Evolutionary conservation across 1,140 invertebrate species (phyloP).

Genomic region (Philopotamus ludificatus): DNA sequence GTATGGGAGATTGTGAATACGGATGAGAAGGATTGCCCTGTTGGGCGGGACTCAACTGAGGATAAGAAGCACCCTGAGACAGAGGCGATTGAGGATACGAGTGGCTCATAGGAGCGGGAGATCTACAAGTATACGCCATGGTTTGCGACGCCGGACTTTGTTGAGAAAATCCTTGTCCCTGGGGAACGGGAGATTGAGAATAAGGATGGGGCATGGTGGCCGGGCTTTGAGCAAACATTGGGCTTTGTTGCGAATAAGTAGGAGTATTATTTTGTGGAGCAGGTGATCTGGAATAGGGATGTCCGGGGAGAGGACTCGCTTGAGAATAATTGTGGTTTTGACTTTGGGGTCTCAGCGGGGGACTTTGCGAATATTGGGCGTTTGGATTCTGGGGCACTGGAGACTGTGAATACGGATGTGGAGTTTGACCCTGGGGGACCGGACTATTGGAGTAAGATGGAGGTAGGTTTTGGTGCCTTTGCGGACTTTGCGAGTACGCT

Average conservation of each 20-base stretch:
- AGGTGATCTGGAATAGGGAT: constrained; percentile 42
- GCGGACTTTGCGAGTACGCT: constrained; percentile 40
- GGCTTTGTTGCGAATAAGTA: constrained; percentile 44
- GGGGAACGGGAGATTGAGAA: constrained; percentile 39
- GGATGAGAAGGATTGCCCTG: constrained; percentile 44
- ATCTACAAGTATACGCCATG: constrained; percentile 35
- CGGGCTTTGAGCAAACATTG: constrained; percentile 51
- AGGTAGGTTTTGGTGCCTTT: constrained; percentile 34
- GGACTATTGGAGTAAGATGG: constrained; percentile 36
- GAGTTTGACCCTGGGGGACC: constrained; percentile 32
- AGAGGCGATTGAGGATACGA: constrained; percentile 46
- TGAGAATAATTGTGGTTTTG: constrained; percentile 42
- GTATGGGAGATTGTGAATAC: constrained; percentile 53
- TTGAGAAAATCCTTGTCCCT: constrained; percentile 42
- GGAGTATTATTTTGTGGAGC: constrained; percentile 43
- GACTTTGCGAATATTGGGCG: constrained; percentile 40
- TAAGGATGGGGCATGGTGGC: constrained; percentile 45
- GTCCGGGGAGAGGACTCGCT: constrained; percentile 39
- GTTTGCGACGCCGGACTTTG: constrained; percentile 41
- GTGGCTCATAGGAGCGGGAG: constrained; percentile 39
- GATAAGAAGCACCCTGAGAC: constrained; percentile 45
- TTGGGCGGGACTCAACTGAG: constrained; percentile 46
- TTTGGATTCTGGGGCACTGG: constrained; percentile 48
- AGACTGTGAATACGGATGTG: constrained; percentile 36
- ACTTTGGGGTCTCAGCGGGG: constrained; percentile 45